Conservation (phyloP, 2,113 vertebrate species). For the Xenus cinereus region DNA sequence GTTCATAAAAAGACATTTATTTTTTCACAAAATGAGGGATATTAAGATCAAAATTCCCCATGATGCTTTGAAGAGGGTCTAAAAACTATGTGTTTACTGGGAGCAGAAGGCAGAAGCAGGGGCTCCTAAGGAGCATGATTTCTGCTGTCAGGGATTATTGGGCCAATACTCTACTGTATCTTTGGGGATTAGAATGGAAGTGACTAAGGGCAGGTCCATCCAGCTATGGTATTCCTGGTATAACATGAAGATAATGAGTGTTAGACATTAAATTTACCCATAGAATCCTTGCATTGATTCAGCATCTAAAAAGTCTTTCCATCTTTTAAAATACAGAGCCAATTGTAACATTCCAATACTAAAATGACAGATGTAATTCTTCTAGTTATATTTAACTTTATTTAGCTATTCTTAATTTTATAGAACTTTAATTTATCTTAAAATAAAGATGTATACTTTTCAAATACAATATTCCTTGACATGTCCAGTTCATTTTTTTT, state of each 20-base stretch:
- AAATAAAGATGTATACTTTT: constrained; percentile 45
- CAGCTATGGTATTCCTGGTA: background rate
- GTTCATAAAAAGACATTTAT: background rate
- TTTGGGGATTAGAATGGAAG: background rate
- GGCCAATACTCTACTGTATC: background rate
- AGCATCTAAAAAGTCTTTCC: background rate
- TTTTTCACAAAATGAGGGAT: background rate
- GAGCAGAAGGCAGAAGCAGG: background rate
- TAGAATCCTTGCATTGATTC: background rate
- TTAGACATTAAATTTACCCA: background rate
- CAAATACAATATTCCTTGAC: constrained; percentile 35
- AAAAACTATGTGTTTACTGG: background rate
- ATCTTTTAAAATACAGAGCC: constrained; percentile 6
- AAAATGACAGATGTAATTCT: constrained; percentile 39
- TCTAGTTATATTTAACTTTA: constrained; percentile 58
- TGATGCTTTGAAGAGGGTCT: background rate
- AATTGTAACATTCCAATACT: constrained; percentile 10
- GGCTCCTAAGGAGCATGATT: background rate
- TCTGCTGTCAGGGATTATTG: background rate
- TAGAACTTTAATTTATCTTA: constrained; percentile 22
- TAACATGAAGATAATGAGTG: background rate
- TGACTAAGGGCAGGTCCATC: background rate
- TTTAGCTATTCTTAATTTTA: constrained; percentile 27
- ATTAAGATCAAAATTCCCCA: background rate
- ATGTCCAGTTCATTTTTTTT: background rate